Evolutionary conservation across 2,797 vertebrate species (phyloP).

Genomic region (Aphelocoma californica): DNA sequence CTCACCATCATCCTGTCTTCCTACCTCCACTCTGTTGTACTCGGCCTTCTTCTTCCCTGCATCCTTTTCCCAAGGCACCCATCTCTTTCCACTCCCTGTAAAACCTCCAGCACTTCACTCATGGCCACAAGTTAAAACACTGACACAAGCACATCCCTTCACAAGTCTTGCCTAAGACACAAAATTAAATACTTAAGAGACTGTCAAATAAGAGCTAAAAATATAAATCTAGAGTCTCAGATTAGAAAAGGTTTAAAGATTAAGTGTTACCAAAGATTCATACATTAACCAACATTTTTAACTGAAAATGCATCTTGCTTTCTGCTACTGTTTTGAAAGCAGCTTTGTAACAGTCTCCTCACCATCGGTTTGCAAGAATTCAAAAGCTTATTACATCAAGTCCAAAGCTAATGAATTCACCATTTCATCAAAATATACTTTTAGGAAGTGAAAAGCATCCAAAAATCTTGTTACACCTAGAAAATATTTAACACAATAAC

Average conservation of each 20-base stretch:
- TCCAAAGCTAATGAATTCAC: neutral
- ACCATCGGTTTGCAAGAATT: neutral
- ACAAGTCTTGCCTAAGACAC: neutral
- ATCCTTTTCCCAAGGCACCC: neutral
- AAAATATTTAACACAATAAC: neutral
- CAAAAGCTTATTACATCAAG: neutral
- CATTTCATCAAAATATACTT: neutral
- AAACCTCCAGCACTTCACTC: neutral
- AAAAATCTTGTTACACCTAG: neutral
- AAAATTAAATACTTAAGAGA: neutral
- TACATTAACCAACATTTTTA: neutral
- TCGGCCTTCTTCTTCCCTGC: neutral
- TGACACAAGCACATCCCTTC: neutral
- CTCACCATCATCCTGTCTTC: neutral
- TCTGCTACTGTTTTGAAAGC: neutral
- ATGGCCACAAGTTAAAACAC: neutral
- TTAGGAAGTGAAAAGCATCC: neutral
- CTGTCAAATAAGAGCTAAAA: neutral
- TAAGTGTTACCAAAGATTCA: neutral
- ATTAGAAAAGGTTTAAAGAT: neutral
- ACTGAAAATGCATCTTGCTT: neutral
- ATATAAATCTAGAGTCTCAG: neutral
- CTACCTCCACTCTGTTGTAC: accelerated
- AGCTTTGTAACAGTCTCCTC: neutral
- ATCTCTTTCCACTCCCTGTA: neutral